These are phyloP conservation scores for Ptiloglossa arizonensis DNA, from an alignment of 1,140 invertebrate genomes.

Conservation along the genomic window DNA sequence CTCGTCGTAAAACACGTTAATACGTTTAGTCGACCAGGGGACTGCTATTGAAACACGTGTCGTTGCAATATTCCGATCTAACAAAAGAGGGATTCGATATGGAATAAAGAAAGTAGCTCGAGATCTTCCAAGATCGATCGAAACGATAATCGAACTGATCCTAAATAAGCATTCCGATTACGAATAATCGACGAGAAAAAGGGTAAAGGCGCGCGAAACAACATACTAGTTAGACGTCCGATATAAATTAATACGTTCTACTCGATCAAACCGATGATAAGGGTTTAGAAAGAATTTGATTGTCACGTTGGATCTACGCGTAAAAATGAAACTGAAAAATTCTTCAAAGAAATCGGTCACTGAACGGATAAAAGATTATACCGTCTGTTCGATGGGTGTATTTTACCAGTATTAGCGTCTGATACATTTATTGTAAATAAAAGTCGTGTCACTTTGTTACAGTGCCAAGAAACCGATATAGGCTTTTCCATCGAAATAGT, in stretches of 20 bases:
- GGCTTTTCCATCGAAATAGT: no score
- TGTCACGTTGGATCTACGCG: no score
- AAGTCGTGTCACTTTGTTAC: no score
- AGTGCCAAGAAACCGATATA: no score
- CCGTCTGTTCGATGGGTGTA: no score
- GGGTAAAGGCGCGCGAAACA: background rate
- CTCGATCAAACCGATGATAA: slow-evolving; percentile 2
- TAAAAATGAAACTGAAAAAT: no score
- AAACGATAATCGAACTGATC: background rate
- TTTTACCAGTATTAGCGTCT: no score
- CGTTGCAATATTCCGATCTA: background rate
- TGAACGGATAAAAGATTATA: no score
- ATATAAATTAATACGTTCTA: background rate
- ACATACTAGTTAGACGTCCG: background rate
- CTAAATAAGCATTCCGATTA: background rate
- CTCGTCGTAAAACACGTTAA: slow-evolving; percentile 34
- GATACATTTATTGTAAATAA: no score
- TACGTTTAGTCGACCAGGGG: slow-evolving; percentile 1
- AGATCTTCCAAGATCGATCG: background rate
- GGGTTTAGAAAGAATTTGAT: background rate
- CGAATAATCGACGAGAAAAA: no score
- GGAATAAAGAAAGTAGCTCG: background rate
- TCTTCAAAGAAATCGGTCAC: no score
- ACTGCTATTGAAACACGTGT: slow-evolving; percentile 15
- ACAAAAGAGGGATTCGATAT: background rate